Percentiles rank a stretch among this genome's conserved stretches.
phyloP scores from a whole-genome alignment of 2,888 invertebrate genomes.

The Apoda limacodes region DNA sequence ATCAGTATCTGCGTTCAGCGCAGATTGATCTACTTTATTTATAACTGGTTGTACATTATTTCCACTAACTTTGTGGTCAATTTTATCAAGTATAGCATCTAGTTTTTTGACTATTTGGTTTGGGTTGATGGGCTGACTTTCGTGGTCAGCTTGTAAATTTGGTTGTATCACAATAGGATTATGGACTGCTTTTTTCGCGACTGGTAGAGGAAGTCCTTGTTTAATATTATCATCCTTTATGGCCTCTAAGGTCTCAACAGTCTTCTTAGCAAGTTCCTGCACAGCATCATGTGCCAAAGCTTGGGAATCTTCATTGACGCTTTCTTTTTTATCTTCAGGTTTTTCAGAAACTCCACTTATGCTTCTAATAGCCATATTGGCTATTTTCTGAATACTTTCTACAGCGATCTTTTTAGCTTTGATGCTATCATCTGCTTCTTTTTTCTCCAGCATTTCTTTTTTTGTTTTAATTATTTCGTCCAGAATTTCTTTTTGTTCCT shows the following conservation, averaged over 20 bases:
- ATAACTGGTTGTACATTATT: background rate
- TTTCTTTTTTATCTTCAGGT: conserved; percentile 25
- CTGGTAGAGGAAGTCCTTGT: conserved; percentile 26
- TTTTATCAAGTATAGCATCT: no score
- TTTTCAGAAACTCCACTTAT: conserved; percentile 50
- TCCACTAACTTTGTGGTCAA: background rate
- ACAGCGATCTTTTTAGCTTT: conserved; percentile 62
- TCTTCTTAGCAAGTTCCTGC: conserved; percentile 59
- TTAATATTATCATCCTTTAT: conserved; percentile 52
- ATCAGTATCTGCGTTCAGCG: conserved; percentile 3
- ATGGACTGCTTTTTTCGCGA: conserved; percentile 6
- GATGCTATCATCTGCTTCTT: conserved; percentile 47
- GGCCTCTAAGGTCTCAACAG: conserved; percentile 52
- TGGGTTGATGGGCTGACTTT: background rate
- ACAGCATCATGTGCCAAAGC: conserved; percentile 47
- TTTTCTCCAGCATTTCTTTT: conserved; percentile 57
- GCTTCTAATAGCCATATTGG: conserved; percentile 57
- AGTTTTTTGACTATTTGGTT: background rate
- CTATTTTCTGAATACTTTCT: conserved; percentile 63
- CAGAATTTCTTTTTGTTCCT: conserved; percentile 75
- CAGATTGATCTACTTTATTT: conserved; percentile 7
- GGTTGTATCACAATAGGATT: no score
- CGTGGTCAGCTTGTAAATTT: background rate
- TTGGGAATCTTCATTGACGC: conserved; percentile 28
- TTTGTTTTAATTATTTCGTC: conserved; percentile 71